Percentiles rank a stretch among this genome's conserved stretches.
Conservation (phyloP, 2,888 invertebrate species). For the Diplazon laetatorius region DNA sequence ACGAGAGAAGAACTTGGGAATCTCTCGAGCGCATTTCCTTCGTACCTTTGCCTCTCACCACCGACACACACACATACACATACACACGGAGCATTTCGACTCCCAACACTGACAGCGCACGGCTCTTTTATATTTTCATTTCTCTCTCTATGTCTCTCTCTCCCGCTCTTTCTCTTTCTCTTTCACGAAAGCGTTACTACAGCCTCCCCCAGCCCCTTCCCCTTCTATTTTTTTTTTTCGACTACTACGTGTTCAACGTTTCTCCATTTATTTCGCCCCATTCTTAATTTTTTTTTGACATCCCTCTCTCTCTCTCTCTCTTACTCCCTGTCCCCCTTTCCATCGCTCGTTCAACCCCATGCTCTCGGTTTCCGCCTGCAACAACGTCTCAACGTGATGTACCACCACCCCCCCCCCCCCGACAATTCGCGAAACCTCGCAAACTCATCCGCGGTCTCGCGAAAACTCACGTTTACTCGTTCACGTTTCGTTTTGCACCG, state of each 20-base stretch:
- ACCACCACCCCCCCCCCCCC: too few species aligned
- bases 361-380: slow-evolving; percentile 32
- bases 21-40: slow-evolving; percentile 49
- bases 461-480: slow-evolving; percentile 1
- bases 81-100: not conserved
- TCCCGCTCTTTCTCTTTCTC: slow-evolving; percentile 25
- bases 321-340: slow-evolving; percentile 29
- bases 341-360: slow-evolving; percentile 55
- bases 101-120: slow-evolving; percentile 2
- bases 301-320: slow-evolving; percentile 20
- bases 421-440: slow-evolving; percentile 45
- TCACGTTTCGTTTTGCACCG: not conserved
- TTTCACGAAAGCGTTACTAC: slow-evolving; percentile 56
- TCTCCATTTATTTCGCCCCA: slow-evolving; percentile 6
- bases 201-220: slow-evolving; percentile 26
- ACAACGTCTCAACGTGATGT: slow-evolving; percentile 9
- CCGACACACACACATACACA: too few species aligned
- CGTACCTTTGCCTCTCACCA: slow-evolving; percentile 28
- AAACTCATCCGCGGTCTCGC: slow-evolving; percentile 35
- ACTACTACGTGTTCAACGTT: slow-evolving; percentile 31
- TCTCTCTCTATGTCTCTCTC: too few species aligned
- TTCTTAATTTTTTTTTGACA: not conserved
- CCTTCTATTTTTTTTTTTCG: slow-evolving; percentile 39
- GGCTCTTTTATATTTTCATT: slow-evolving; percentile 57
- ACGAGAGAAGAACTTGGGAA: slow-evolving; percentile 55